Percentiles rank a stretch among this genome's conserved stretches.
Conservation (phyloP, 2,797 vertebrate species). For the Tinamus major region DNA sequence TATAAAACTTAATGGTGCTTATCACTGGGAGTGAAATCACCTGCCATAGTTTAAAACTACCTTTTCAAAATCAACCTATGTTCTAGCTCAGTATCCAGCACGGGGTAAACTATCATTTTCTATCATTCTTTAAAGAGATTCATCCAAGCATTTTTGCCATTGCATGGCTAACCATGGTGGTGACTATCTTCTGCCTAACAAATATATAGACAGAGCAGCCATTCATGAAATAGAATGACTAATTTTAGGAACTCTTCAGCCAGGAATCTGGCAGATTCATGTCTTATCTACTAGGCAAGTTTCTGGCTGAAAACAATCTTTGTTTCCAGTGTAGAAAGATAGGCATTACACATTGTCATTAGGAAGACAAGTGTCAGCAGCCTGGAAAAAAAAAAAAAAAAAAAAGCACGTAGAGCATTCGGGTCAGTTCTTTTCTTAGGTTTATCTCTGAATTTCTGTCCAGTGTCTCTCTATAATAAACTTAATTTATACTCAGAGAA, state of each 20-base stretch:
- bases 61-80: neutral
- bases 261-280: neutral
- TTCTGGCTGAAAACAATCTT: neutral
- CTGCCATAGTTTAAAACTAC: neutral
- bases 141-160: neutral
- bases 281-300: neutral
- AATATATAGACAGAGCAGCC: neutral
- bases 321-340: neutral
- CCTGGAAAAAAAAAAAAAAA: too few relatives aligned
- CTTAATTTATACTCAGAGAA: neutral
- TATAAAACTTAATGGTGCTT: neutral
- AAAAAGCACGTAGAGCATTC: neutral
- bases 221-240: neutral
- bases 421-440: too few relatives aligned
- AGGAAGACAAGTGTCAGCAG: neutral
- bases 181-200: neutral
- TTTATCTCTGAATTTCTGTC: neutral
- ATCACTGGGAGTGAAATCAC: neutral
- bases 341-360: neutral
- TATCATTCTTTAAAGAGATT: neutral
- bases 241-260: neutral
- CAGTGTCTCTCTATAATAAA: neutral
- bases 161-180: neutral
- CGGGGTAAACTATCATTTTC: neutral
- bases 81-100: neutral